Evolutionary conservation across 2,888 invertebrate genomes (phyloP).

Genomic region (Metallyticus violacea): DNA sequence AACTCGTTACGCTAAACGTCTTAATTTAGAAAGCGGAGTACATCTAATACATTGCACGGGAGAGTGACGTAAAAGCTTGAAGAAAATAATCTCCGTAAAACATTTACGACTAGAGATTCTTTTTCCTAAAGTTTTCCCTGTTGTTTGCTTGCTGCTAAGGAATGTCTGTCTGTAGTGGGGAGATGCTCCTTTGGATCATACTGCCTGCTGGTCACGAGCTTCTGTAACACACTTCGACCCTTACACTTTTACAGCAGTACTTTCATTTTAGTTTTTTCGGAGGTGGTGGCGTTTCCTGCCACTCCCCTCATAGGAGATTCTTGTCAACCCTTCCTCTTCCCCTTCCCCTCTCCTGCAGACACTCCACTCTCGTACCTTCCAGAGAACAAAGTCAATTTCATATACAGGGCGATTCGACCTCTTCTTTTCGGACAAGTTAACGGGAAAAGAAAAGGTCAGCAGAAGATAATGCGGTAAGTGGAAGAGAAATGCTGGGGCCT

Average conservation of each 20-base stretch:
- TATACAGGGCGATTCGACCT: not conserved
- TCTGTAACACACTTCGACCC: not conserved
- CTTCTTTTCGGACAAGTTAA: not conserved
- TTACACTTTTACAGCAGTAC: not conserved
- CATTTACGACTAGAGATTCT: not conserved
- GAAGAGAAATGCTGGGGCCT: not conserved
- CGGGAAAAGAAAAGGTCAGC: not conserved
- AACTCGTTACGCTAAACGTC: not conserved
- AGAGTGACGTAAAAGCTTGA: not conserved
- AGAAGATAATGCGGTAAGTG: not conserved
- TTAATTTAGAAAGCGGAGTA: not conserved
- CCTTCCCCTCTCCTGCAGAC: not conserved
- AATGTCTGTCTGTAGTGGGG: not conserved
- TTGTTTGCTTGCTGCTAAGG: not conserved
- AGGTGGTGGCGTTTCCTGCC: not conserved
- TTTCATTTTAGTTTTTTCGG: slow-evolving; percentile 1
- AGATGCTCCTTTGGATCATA: not conserved
- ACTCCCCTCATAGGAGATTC: not conserved
- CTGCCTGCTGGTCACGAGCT: slow-evolving; percentile 5
- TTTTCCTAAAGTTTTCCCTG: not conserved
- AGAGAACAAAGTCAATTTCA: not conserved
- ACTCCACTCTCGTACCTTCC: not conserved
- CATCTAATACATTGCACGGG: not conserved
- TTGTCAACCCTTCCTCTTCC: not conserved
- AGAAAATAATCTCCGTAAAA: not conserved